Evolutionary conservation across 2,797 vertebrate genomes (phyloP).

Genomic region (Falco naumanni): DNA sequence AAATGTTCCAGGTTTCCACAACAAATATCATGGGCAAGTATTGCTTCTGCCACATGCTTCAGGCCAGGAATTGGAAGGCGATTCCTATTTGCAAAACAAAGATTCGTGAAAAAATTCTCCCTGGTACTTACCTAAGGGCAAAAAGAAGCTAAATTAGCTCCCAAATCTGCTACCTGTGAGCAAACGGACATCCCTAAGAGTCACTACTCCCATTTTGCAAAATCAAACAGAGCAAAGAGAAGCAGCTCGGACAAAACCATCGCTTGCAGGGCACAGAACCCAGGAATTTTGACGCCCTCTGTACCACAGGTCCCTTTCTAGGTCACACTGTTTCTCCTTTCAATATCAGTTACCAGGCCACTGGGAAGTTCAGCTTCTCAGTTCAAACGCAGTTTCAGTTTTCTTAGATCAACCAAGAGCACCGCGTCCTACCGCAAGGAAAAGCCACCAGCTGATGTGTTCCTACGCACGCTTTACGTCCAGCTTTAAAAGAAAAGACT

Average conservation of each 20-base stretch:
- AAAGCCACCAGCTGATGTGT: background rate
- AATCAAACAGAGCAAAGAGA: background rate
- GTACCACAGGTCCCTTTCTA: background rate
- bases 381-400: constrained; percentile 7
- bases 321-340: background rate
- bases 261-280: background rate
- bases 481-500: background rate
- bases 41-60: background rate
- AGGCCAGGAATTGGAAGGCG: background rate
- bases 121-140: background rate
- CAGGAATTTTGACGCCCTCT: background rate
- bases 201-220: background rate
- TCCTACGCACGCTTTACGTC: background rate
- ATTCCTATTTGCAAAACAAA: background rate
- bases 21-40: background rate
- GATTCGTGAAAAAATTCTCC: background rate
- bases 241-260: background rate
- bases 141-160: background rate
- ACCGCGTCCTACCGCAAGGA: background rate
- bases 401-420: constrained; percentile 42
- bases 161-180: background rate
- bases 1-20: background rate
- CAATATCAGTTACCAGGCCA: background rate
- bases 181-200: background rate
- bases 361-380: background rate